Percentiles rank a stretch among this genome's conserved stretches.
These are phyloP conservation scores for Psophia crepitans DNA, from an alignment of 2,113 vertebrate genomes.

Conservation along the genomic window DNA sequence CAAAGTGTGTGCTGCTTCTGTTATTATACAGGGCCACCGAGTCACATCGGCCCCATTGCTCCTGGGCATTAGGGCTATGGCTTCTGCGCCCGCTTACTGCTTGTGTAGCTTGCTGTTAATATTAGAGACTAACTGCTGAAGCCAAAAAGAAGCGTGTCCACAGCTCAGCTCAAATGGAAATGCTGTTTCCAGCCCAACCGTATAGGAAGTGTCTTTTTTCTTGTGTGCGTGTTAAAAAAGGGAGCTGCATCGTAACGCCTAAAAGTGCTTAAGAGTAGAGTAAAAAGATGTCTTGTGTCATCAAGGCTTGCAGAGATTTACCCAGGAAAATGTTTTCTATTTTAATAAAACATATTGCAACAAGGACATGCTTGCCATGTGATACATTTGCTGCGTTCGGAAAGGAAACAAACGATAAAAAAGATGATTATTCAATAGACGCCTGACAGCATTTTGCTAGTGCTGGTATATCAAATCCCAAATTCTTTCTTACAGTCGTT, in stretches of 20 bases:
- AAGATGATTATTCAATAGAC: not conserved
- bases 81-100: not conserved
- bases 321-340: not conserved
- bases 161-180: not conserved
- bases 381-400: not conserved
- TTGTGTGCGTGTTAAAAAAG: not conserved
- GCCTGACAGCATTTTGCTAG: not conserved
- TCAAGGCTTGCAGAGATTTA: not conserved
- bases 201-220: not conserved
- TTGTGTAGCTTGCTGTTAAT: not conserved
- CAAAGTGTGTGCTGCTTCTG: not conserved
- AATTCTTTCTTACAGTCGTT: not conserved
- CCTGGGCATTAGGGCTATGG: not conserved
- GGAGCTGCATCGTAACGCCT: not conserved
- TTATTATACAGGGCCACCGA: accelerated
- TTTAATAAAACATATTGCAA: not conserved
- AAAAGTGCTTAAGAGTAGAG: not conserved
- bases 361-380: not conserved
- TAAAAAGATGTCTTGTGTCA: not conserved
- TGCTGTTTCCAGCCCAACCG: not conserved
- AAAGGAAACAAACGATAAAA: not conserved
- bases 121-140: not conserved
- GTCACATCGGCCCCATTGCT: not conserved
- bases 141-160: not conserved
- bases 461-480: not conserved